Percentiles rank a stretch among this genome's conserved stretches.
phyloP scores from a whole-genome alignment of 2,888 invertebrate species.

The Mechanitis messenoides region DNA sequence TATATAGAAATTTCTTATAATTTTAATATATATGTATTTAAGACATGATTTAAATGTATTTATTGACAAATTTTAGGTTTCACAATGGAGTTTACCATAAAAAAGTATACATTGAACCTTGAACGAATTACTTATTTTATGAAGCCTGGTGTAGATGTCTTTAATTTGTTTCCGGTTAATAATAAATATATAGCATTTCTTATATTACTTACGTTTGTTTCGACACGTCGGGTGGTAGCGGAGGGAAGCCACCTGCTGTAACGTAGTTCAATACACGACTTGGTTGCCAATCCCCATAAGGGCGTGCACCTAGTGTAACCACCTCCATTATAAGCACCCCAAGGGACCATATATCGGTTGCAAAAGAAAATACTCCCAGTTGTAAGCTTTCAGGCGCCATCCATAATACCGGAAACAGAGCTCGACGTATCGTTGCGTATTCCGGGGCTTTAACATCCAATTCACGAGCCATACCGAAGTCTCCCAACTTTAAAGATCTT shows the following conservation, averaged over 20 bases:
- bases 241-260: conserved; percentile 80
- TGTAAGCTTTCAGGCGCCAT: conserved; percentile 93
- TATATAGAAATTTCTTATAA: too few relatives aligned
- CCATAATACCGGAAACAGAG: conserved; percentile 90
- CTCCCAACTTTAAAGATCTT: conserved; percentile 84
- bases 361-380: conserved; percentile 86
- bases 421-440: conserved; percentile 88
- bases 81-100: too few relatives aligned
- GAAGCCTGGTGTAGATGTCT: too few relatives aligned
- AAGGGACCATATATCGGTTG: conserved; percentile 92
- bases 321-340: conserved; percentile 90
- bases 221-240: conserved; percentile 78
- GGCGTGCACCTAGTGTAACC: conserved; percentile 91
- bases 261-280: conserved; percentile 78
- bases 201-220: conserved; percentile 39
- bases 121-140: too few relatives aligned
- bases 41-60: too few relatives aligned
- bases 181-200: not conserved
- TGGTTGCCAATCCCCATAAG: conserved; percentile 85
- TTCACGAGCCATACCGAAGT: conserved; percentile 83
- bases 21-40: too few relatives aligned
- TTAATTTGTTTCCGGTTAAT: too few relatives aligned
- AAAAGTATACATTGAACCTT: too few relatives aligned
- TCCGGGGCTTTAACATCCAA: conserved; percentile 83
- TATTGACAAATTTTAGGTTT: too few relatives aligned